These are phyloP conservation scores for Brachionus plicatilis DNA, from an alignment of 1,140 invertebrate species.

Conservation along the genomic window DNA sequence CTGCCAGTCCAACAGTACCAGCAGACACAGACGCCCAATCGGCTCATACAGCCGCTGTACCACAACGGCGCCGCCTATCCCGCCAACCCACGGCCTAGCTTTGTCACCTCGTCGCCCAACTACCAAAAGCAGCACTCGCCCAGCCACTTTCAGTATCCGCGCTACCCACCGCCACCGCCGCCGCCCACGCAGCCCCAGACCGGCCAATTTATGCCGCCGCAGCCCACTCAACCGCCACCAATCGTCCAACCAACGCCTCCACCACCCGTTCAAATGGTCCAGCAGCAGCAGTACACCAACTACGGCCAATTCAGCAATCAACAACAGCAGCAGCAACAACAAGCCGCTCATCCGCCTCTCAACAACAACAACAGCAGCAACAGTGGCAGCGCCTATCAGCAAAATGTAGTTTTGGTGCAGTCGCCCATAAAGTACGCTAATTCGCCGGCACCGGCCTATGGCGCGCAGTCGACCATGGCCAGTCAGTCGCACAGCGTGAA, in stretches of 20 bases:
- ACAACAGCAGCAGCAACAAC: not conserved
- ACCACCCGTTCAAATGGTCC: not conserved
- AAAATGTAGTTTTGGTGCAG: not conserved
- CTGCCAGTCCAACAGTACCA: not conserved
- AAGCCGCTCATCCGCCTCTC: too few species aligned
- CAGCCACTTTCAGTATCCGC: not conserved
- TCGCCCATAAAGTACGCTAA: not conserved
- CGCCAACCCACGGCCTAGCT: not conserved
- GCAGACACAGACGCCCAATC: not conserved
- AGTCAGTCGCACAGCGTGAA: not conserved
- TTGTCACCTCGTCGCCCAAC: slow-evolving; percentile 4
- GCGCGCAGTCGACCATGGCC: not conserved
- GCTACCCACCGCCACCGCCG: not conserved
- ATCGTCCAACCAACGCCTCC: not conserved
- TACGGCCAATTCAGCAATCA: not conserved
- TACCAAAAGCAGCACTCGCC: not conserved
- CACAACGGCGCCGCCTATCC: not conserved
- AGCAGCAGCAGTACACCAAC: not conserved
- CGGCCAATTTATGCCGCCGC: not conserved
- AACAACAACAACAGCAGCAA: too few species aligned
- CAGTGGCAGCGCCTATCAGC: not conserved
- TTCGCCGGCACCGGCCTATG: not conserved
- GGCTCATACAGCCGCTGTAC: not conserved
- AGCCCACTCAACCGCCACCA: not conserved
- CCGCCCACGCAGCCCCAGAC: not conserved